Percentiles rank a stretch among this genome's conserved stretches.
These are phyloP conservation scores for Panorpa germanica DNA, from an alignment of 2,888 invertebrate species.

Conservation along the genomic window DNA sequence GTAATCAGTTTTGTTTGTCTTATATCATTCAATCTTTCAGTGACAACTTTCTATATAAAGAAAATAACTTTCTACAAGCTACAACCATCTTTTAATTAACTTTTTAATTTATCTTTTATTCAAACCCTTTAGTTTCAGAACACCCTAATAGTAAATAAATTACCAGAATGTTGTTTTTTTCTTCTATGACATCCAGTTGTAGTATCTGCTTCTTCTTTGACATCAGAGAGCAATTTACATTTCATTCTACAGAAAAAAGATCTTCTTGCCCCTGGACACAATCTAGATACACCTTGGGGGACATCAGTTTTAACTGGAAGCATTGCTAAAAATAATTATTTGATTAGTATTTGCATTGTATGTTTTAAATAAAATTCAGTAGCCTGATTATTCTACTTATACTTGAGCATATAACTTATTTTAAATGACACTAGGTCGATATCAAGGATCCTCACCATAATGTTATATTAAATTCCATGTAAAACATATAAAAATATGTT, in stretches of 20 bases:
- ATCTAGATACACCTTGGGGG: conserved; percentile 51
- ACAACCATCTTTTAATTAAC: too few species aligned
- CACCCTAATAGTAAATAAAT: conserved; percentile 10
- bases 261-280: conserved; percentile 76
- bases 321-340: conserved; percentile 44
- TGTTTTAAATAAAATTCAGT: too few species aligned
- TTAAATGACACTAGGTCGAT: too few species aligned
- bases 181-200: conserved; percentile 40
- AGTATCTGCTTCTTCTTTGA: conserved; percentile 57
- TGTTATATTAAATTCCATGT: too few species aligned
- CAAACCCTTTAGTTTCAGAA: background rate
- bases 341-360: conserved; percentile 2
- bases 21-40: too few species aligned
- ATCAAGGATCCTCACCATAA: too few species aligned
- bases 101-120: background rate
- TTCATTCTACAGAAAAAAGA: conserved; percentile 93
- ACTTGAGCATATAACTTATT: too few species aligned
- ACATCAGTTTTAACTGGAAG: conserved; percentile 75
- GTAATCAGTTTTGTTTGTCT: too few species aligned
- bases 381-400: too few species aligned
- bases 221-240: conserved; percentile 38
- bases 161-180: conserved; percentile 40
- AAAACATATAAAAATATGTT: conserved; percentile 5
- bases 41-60: too few species aligned
- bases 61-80: too few species aligned